Base-by-base conservation (phyloP, 2,888 invertebrate genomes). In the Cylloceria caligata region DNA sequence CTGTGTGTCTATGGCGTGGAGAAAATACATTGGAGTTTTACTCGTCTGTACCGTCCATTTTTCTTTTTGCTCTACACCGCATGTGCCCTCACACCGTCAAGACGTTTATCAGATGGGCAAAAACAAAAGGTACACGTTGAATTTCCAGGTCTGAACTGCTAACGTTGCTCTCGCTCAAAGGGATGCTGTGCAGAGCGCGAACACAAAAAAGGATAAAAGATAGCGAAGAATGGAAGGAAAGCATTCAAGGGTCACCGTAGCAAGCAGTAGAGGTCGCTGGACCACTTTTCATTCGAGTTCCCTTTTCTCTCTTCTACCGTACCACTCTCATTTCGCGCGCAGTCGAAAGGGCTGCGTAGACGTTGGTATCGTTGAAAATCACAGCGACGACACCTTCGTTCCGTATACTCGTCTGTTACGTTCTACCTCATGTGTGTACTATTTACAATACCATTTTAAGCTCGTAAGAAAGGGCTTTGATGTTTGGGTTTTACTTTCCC, bases 31-130 rank as follows among this genome's bases (percentile, higher is more conserved):
- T 65, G 27, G 67, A 45, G 52, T 68, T 65, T 45, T 47, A 24
- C 47, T 65, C 65, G 27, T 60, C 30, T 16, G 30, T 16, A 30
- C 4, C 57, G 16, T 27, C 19, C 19, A 24, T 57, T 65, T 62
- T 36, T 60, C 78, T 52, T 16, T 55, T 24, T 30, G 30, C 30
- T 34, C 57, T 16, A 2, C n/a, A 30, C 16, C 47, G 16, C 1
- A n/a, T 27, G 45, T 0, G 16, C 19, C 27, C 57, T 65, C 71
- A 42, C 52, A 13, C 34, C 60, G 30, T 64, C 64, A 39, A 42
- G 57, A 65, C 60, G 65, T 49, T 76, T 80, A 74, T 80, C 80
- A 74, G 74, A 80, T 80, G 80, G 68, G 42, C 52, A 69, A 68
- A 80, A 74, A 80, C 80, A 80, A 80, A 80, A 80, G 80, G 52